Base-by-base conservation (phyloP, 2,888 invertebrate genomes). In the Morpho deidamia region DNA sequence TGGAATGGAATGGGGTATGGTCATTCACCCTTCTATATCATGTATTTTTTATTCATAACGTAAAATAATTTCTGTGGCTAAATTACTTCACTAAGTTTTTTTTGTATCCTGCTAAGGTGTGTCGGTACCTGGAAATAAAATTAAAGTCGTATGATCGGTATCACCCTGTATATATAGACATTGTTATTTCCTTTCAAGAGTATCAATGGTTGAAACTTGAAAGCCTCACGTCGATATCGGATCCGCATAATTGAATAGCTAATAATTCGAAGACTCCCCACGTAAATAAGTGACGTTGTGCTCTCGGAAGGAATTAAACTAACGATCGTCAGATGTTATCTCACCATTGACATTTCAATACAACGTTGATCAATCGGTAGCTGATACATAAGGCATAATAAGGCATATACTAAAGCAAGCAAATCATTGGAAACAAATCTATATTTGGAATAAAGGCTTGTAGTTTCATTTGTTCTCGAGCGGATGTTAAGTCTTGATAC, bases 161-260 rank as follows among this genome's bases (percentile, higher is more conserved):
- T 5, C 23, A 23, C 23, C 23, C 23, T 23, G 23, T 23, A 66
- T 76, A 67, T 69, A 70, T 68, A 71, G 67, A 56, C 69, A 72
- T 78, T 81, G 79, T 81, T 73, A 71, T 74, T 71, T 56, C 68
- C 76, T 73, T 74, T 72, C 72, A 69, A 68, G 61, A 66, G 68
- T 68, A 68, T 73, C 73, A 76, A 74, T 76, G 70, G 74, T 71
- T 69, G 69, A 68, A 74, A 70, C 73, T 71, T 71, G 69, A 72
- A 76, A 73, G 72, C 68, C 67, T 69, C 53, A 68, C 69, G 47
- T 58, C 60, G 66, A 69, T 76, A 87, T 86, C 87, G 72, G 87
- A 84, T 85, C 69, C 69, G 83, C 80, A 86, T 86, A 86, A 81
- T 82, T 87, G 86, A 86, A 86, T 87, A 80, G 74, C 75, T 83